A percentile compares a stretch with the other conserved stretches of the same genome.
Conservation (phyloP, 2,113 vertebrate genomes). For the Phodopus roborovskii region DNA sequence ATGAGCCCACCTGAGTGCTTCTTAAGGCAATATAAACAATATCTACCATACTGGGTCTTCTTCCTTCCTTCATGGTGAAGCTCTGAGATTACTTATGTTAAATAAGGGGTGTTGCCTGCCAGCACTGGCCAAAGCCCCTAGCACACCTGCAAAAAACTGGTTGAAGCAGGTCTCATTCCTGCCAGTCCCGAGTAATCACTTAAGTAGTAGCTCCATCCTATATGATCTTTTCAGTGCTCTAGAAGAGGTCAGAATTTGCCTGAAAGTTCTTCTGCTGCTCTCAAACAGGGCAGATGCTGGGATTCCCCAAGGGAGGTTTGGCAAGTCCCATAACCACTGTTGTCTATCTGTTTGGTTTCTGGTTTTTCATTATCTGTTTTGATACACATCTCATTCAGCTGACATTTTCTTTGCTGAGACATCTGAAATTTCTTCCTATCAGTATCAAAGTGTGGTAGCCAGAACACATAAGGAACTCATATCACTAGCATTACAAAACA, state of each 20-base stretch:
- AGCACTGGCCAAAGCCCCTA: too few relatives aligned
- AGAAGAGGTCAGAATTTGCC: neutral
- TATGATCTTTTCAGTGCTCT: neutral
- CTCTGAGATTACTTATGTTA: neutral
- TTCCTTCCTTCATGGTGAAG: neutral
- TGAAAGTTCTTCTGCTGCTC: neutral
- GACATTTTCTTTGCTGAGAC: neutral
- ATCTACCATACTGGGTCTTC: accelerated
- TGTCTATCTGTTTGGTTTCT: neutral
- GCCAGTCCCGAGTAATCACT: too few relatives aligned
- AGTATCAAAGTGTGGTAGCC: neutral
- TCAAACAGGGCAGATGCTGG: neutral
- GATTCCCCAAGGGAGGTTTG: neutral
- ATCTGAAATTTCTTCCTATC: neutral
- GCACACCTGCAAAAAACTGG: neutral
- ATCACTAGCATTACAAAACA: neutral
- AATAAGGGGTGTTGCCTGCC: accelerated
- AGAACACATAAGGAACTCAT: neutral
- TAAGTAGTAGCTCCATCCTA: neutral
- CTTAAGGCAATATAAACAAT: neutral
- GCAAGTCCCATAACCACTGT: neutral
- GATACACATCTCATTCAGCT: neutral
- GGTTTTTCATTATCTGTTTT: neutral
- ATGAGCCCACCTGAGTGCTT: accelerated
- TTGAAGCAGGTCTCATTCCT: neutral